These are phyloP conservation scores for Pseudachorutes palmiensis DNA, from an alignment of 1,140 invertebrate genomes.

Conservation along the genomic window DNA sequence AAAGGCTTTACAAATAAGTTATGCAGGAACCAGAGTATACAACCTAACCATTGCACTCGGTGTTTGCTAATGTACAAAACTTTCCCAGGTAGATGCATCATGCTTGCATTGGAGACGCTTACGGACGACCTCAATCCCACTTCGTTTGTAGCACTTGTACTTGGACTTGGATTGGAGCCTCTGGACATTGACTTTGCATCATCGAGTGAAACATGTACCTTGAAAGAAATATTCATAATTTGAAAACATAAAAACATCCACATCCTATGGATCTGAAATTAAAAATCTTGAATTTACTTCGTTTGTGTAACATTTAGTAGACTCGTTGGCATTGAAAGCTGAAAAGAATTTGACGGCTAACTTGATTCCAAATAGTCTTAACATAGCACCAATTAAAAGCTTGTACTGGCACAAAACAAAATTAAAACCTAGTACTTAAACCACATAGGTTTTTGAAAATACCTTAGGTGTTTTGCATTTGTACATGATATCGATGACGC, in stretches of 20 bases:
- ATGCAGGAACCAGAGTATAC: no score
- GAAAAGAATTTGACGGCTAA: not conserved
- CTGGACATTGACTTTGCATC: no score
- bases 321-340: not conserved
- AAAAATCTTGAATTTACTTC: not conserved
- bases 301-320: not conserved
- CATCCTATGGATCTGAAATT: no score
- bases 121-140: not conserved
- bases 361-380: not conserved
- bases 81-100: not conserved
- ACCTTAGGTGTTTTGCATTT: slow-evolving; percentile 31
- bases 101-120: not conserved
- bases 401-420: not conserved
- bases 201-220: no score
- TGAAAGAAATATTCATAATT: no score
- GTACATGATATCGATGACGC: slow-evolving; percentile 20
- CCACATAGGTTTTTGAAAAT: not conserved
- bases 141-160: not conserved
- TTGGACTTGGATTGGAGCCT: not conserved
- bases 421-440: not conserved
- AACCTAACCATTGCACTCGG: not conserved
- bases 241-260: no score
- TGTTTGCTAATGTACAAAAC: not conserved
- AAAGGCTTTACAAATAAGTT: no score
- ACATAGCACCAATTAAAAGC: not conserved